Evolutionary conservation across 2,888 invertebrate species (phyloP).

Genomic region (Eretmocerus hayati): DNA sequence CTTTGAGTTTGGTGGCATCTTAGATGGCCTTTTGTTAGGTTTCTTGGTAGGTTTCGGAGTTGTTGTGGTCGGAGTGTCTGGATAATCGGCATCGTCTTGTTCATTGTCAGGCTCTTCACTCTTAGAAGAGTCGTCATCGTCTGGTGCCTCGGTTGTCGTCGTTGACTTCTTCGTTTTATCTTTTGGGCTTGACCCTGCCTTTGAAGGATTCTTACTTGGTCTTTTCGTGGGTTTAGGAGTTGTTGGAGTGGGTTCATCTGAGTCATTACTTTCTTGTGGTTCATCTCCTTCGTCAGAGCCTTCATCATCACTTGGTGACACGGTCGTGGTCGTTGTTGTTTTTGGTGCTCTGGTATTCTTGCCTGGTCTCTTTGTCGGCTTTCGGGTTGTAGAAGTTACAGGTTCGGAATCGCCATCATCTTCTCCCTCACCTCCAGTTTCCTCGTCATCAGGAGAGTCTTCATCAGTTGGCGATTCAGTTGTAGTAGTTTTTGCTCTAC

Average conservation of each 20-base stretch:
- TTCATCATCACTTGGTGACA: not conserved
- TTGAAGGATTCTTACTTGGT: not conserved
- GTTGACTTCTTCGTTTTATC: conserved; percentile 2
- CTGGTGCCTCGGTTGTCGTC: conserved; percentile 7
- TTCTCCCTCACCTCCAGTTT: not conserved
- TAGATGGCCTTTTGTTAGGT: conserved; percentile 1
- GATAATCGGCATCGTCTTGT: not conserved
- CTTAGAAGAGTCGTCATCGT: not conserved
- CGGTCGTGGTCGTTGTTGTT: not conserved
- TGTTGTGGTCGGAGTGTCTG: not conserved
- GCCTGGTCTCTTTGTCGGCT: not conserved
- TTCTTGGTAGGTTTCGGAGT: not conserved
- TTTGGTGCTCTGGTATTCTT: no score
- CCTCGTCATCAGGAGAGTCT: not conserved
- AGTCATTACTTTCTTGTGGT: not conserved
- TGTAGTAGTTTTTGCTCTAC: not conserved
- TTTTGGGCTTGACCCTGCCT: no score
- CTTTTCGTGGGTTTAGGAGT: not conserved
- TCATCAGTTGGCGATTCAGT: not conserved
- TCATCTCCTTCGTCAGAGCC: not conserved
- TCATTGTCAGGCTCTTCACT: not conserved
- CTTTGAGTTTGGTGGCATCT: not conserved
- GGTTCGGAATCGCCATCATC: not conserved
- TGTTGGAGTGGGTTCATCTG: not conserved
- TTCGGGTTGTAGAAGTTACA: not conserved